Percentiles rank a stretch among this genome's conserved stretches.
These are phyloP conservation scores for Idaea straminata DNA, from an alignment of 2,888 invertebrate species.

Conservation along the genomic window DNA sequence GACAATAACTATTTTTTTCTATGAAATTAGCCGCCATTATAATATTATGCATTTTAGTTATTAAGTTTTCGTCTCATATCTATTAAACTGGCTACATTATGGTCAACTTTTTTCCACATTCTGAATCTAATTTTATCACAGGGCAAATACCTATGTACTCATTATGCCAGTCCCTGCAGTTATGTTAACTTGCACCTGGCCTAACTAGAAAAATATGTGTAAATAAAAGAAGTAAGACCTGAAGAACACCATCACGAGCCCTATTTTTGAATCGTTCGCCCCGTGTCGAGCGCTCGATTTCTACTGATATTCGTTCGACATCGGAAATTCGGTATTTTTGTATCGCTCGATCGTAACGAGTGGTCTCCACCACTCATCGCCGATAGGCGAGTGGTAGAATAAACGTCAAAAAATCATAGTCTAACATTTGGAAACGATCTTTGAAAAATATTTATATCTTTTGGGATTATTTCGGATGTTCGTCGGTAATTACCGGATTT, in stretches of 20 bases:
- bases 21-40: neutral
- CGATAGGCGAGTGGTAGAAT: no score
- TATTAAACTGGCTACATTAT: neutral
- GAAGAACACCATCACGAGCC: conserved; percentile 1
- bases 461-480: no score
- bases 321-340: no score
- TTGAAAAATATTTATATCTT: no score
- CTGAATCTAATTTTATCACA: neutral
- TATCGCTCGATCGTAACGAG: no score
- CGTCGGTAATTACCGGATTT: no score
- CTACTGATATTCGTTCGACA: no score
- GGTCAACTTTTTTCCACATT: neutral
- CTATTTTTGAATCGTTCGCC: no score
- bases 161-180: neutral
- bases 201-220: conserved; percentile 1
- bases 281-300: no score
- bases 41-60: neutral
- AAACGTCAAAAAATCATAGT: no score
- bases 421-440: no score
- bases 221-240: conserved; percentile 3
- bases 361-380: no score
- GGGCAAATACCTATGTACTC: neutral
- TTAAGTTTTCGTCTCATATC: neutral
- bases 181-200: conserved; percentile 2
- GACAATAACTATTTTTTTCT: neutral